phyloP scores from a whole-genome alignment of 2,888 invertebrate genomes.

The Lampropteryx suffumata region DNA sequence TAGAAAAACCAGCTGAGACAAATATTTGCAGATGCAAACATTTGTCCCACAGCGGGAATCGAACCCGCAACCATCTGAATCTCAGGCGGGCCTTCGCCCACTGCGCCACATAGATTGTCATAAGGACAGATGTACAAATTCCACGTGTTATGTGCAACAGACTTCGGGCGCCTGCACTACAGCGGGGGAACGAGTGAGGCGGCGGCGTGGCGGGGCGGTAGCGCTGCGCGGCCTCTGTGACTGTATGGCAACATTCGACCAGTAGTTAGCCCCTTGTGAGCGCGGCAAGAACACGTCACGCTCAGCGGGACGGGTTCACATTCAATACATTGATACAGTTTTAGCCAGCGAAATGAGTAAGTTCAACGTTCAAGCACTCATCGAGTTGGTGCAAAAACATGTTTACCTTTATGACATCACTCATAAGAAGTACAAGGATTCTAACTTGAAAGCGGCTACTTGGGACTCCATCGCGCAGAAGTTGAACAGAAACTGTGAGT shows the following conservation, averaged over 20 bases:
- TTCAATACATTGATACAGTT: not conserved
- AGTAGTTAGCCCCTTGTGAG: constrained; percentile 13
- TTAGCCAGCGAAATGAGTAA: constrained; percentile 5
- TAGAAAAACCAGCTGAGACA: no score
- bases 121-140: not conserved
- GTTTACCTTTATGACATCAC: constrained; percentile 22
- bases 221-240: constrained; percentile 2
- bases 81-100: no score
- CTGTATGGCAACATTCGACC: no score
- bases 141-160: not conserved
- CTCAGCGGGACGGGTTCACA: constrained; percentile 6
- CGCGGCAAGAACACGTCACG: constrained; percentile 21
- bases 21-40: no score
- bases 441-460: constrained; percentile 16
- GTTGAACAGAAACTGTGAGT: constrained; percentile 20
- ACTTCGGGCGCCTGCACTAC: constrained; percentile 10
- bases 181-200: constrained; percentile 14
- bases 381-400: constrained; percentile 19
- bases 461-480: constrained; percentile 24
- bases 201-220: constrained; percentile 27
- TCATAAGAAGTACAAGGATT: constrained; percentile 25
- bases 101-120: no score
- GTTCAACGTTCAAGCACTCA: constrained; percentile 20
- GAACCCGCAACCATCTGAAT: no score
- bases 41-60: no score